Evolutionary conservation across 2,113 vertebrate genomes (phyloP).

Genomic region (Tursiops truncatus): DNA sequence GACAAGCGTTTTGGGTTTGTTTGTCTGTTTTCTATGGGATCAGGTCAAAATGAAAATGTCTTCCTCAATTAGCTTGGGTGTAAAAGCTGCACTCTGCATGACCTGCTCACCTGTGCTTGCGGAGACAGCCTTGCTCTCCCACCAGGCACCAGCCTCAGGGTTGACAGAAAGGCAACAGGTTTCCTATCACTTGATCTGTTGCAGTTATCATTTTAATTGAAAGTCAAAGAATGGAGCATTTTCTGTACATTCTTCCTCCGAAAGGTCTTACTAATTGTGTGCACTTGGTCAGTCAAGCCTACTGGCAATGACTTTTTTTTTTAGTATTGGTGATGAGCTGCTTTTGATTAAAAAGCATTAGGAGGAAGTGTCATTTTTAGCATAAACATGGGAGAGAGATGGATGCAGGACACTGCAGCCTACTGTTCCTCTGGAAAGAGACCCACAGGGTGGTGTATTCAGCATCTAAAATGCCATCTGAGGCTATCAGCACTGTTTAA

Average conservation of each 20-base stretch:
- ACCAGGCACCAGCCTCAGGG: not conserved
- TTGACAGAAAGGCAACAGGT: conserved; percentile 50
- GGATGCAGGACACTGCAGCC: conserved; percentile 42
- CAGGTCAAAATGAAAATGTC: conserved; percentile 70
- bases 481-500: conserved; percentile 69
- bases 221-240: conserved; percentile 41
- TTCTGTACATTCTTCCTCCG: conserved; percentile 63
- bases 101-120: conserved; percentile 67
- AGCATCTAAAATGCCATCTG: conserved; percentile 66
- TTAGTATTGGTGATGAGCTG: conserved; percentile 66
- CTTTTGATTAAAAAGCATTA: conserved; percentile 76
- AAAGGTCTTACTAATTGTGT: conserved; percentile 74
- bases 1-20: conserved; percentile 56
- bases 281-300: conserved; percentile 75
- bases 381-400: conserved; percentile 52
- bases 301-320: not conserved
- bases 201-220: conserved; percentile 69
- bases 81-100: conserved; percentile 47
- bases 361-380: conserved; percentile 58
- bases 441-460: conserved; percentile 53
- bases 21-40: conserved; percentile 56
- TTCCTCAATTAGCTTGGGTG: conserved; percentile 71
- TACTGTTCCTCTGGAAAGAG: conserved; percentile 49
- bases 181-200: conserved; percentile 36
- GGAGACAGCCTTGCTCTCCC: conserved; percentile 36